Evolutionary conservation across 2,888 invertebrate genomes (phyloP).

Genomic region (Encarsia formosa): DNA sequence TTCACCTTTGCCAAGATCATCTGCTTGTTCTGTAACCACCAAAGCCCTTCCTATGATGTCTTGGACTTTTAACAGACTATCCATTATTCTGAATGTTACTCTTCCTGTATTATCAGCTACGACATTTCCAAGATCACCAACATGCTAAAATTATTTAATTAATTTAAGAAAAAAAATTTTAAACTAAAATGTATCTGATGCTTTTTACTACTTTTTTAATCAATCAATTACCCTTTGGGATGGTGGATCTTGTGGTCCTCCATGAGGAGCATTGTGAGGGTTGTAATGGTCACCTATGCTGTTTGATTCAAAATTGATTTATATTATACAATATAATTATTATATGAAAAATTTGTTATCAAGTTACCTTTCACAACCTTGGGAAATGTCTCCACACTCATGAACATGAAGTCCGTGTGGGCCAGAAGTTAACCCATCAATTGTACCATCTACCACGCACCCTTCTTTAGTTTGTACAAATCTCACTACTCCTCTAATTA

Average conservation of each 20-base stretch:
- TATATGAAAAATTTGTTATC: not conserved
- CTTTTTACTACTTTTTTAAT: too few species aligned
- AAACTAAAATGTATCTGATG: constrained; percentile 20
- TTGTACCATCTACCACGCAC: constrained; percentile 76
- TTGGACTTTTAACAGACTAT: constrained; percentile 61
- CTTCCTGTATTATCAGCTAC: constrained; percentile 60
- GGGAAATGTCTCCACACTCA: constrained; percentile 71
- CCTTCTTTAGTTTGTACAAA: constrained; percentile 62
- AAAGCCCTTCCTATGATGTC: constrained; percentile 77
- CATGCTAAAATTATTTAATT: constrained; percentile 46
- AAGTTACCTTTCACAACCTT: constrained; percentile 56
- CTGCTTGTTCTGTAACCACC: constrained; percentile 62
- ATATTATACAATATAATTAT: not conserved
- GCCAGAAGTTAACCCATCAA: constrained; percentile 72
- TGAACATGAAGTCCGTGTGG: constrained; percentile 61
- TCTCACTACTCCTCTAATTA: constrained; percentile 70
- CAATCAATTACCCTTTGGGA: constrained; percentile 51
- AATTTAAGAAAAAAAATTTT: constrained; percentile 1
- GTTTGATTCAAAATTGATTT: not conserved
- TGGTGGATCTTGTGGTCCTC: constrained; percentile 51
- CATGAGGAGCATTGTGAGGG: constrained; percentile 55
- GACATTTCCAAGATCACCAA: constrained; percentile 67
- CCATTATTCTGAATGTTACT: constrained; percentile 63
- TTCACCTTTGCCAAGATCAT: constrained; percentile 60
- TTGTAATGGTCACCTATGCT: constrained; percentile 64